A percentile compares a stretch with the other conserved stretches of the same genome.
These are phyloP conservation scores for Camponotus floridanus DNA, from an alignment of 1,140 invertebrate genomes.

Conservation along the genomic window DNA sequence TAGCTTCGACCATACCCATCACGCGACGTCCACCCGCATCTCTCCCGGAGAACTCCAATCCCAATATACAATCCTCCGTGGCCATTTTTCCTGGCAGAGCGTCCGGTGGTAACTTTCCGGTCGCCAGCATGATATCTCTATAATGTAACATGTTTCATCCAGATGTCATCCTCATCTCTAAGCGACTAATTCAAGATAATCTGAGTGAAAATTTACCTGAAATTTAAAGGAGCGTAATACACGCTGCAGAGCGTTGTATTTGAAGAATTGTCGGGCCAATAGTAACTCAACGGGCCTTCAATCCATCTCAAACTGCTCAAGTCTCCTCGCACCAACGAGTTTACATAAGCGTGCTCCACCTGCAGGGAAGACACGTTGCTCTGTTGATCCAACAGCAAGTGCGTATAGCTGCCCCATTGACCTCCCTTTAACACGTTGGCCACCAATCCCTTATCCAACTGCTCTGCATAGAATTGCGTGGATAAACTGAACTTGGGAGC, in stretches of 20 bases:
- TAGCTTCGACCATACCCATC: constrained; percentile 97
- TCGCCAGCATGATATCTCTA: constrained; percentile 98
- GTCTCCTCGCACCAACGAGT: constrained; percentile 95
- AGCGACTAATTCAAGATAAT: neutral
- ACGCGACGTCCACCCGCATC: constrained; percentile 91
- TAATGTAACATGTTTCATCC: constrained; percentile 25
- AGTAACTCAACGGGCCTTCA: constrained; percentile 92
- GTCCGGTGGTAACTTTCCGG: constrained; percentile 97
- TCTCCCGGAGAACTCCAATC: constrained; percentile 97
- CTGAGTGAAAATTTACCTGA: constrained; percentile 85
- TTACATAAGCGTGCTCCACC: constrained; percentile 97
- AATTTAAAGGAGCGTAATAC: constrained; percentile 97
- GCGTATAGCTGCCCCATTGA: constrained; percentile 94
- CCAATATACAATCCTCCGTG: constrained; percentile 97
- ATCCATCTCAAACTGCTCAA: constrained; percentile 97
- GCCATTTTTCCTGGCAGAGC: constrained; percentile 95
- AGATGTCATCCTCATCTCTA: neutral
- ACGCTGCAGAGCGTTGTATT: constrained; percentile 92
- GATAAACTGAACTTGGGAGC: constrained; percentile 88
- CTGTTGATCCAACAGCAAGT: constrained; percentile 89
- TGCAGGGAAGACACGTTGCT: constrained; percentile 88
- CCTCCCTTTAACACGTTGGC: constrained; percentile 93
- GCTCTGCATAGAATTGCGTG: constrained; percentile 87
- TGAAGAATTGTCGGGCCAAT: constrained; percentile 81
- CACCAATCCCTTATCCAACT: constrained; percentile 92